Conservation (phyloP, 92 coral and sea anemone genomes). For the Montipora capitata region DNA sequence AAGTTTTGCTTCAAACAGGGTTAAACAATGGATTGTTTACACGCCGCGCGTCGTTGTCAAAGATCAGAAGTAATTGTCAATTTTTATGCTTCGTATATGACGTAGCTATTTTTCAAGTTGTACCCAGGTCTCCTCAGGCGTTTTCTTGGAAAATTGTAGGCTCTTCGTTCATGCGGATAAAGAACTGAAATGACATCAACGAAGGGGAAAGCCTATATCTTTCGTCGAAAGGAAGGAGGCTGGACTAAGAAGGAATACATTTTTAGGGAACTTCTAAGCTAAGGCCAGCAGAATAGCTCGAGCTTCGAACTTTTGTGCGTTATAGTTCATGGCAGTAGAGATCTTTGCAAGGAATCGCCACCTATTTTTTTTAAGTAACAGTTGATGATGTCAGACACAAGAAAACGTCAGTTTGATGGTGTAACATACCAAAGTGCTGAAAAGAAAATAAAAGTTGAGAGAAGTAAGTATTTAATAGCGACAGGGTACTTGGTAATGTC, state of each 20-base stretch:
- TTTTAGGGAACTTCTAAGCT: background rate
- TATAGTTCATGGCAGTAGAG: background rate
- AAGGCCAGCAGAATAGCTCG: background rate
- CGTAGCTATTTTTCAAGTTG: background rate
- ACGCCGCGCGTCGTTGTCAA: background rate
- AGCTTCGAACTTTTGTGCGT: background rate
- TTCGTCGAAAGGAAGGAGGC: background rate
- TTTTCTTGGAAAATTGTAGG: slow-evolving; percentile 9
- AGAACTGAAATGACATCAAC: too few species aligned
- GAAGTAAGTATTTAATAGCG: slow-evolving; percentile 14
- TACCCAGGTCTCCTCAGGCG: slow-evolving; percentile 7
- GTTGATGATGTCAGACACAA: slow-evolving; percentile 8
- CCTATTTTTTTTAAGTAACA: background rate
- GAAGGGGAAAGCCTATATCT: background rate
- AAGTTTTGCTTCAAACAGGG: background rate
- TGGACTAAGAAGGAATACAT: background rate
- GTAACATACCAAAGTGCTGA: background rate
- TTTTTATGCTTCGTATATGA: background rate
- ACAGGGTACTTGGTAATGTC: too few species aligned
- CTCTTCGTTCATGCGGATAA: too few species aligned
- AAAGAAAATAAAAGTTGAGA: slow-evolving; percentile 28
- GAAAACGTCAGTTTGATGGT: slow-evolving; percentile 25
- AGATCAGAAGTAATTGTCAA: background rate
- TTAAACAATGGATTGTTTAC: background rate
- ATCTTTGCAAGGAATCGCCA: background rate